Conservation (phyloP, 64 coral and sea anemone species). For the Platygyra sinensis region DNA sequence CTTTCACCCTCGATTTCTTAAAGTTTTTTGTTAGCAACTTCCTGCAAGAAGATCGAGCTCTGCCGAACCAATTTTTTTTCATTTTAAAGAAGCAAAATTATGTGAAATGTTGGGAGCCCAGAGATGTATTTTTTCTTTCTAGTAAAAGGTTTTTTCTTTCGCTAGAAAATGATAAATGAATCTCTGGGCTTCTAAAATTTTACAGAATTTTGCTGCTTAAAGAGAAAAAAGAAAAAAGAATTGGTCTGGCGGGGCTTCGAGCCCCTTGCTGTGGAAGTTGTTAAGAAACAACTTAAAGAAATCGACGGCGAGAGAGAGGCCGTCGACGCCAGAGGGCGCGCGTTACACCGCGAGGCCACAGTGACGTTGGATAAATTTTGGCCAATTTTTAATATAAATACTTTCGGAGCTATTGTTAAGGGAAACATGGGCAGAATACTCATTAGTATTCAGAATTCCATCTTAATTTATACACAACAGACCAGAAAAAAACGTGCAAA, state of each 20-base stretch:
- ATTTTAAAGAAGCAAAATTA: too few relatives aligned
- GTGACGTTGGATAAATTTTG: not conserved
- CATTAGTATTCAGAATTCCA: not conserved
- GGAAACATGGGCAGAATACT: not conserved
- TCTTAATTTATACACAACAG: not conserved
- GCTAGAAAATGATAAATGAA: too few relatives aligned
- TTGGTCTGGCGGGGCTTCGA: not conserved
- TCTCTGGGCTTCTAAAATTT: too few relatives aligned
- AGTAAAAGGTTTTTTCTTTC: too few relatives aligned
- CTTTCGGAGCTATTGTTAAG: not conserved
- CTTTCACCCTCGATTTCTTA: too few relatives aligned
- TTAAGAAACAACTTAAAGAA: constrained; percentile 1
- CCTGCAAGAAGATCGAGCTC: too few relatives aligned
- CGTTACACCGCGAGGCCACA: constrained; percentile 3
- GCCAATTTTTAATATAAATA: not conserved
- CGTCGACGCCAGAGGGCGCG: not conserved
- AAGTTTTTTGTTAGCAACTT: too few relatives aligned
- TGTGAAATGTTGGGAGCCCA: too few relatives aligned
- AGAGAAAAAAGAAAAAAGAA: not conserved
- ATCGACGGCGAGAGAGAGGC: not conserved
- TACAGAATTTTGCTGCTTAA: not conserved
- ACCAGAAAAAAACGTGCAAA: not conserved
- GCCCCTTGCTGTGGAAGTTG: not conserved
- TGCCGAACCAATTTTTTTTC: too few relatives aligned
- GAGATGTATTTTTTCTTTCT: too few relatives aligned